Conservation (phyloP, 2,797 vertebrate species). For the Chloroceryle inda region DNA sequence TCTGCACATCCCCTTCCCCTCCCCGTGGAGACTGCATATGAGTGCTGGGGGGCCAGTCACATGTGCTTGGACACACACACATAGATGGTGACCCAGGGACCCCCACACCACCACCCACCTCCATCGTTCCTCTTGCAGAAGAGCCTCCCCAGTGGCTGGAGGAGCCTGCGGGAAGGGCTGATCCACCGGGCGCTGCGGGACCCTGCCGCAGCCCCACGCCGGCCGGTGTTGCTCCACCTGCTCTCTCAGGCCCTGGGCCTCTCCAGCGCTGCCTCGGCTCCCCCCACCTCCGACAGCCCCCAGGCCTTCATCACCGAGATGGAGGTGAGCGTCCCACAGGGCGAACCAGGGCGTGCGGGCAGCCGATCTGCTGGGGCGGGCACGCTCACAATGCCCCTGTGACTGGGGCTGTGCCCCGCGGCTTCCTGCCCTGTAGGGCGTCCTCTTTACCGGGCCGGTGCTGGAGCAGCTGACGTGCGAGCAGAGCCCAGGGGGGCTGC, state of each 20-base stretch:
- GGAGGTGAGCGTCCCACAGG: constrained; percentile 76
- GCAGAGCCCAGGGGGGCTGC: constrained; percentile 73
- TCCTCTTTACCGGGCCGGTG: constrained; percentile 84
- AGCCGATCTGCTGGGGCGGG: neutral
- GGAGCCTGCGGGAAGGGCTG: constrained; percentile 79
- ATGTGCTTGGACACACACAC: neutral
- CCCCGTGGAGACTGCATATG: fast-evolving
- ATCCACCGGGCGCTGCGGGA: constrained; percentile 80
- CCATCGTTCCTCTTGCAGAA: constrained; percentile 58
- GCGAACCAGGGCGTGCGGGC: fast-evolving
- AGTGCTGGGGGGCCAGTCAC: neutral
- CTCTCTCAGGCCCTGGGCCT: constrained; percentile 80
- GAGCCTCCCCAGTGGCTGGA: constrained; percentile 76
- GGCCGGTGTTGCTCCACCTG: constrained; percentile 76
- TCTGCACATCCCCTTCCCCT: neutral
- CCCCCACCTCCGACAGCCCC: constrained; percentile 68
- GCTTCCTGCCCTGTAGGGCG: constrained; percentile 74
- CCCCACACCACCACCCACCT: neutral
- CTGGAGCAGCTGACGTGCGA: constrained; percentile 89
- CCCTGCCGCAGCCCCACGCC: constrained; percentile 57
- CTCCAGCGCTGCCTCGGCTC: neutral
- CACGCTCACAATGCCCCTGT: fast-evolving
- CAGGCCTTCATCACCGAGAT: constrained; percentile 79
- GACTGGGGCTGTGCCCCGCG: fast-evolving
- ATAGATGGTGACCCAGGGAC: neutral